These are phyloP conservation scores for Columba janthina DNA, from an alignment of 2,113 vertebrate species.

Conservation along the genomic window DNA sequence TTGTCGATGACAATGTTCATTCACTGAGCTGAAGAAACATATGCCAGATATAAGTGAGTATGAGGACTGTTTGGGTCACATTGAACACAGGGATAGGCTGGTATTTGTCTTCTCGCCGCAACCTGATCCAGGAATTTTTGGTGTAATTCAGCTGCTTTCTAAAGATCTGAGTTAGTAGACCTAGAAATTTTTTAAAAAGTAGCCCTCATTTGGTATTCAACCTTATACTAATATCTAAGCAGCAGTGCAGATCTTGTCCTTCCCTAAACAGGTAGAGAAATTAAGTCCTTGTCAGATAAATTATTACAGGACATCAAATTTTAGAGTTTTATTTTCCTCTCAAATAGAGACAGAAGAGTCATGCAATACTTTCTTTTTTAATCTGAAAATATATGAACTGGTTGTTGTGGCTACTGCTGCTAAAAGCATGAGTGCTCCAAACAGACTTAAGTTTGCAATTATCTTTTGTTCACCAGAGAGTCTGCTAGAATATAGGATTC, in stretches of 20 bases:
- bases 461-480: background rate
- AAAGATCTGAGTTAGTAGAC: background rate
- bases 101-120: background rate
- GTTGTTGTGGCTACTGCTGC: background rate
- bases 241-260: background rate
- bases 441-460: background rate
- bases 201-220: background rate
- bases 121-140: background rate
- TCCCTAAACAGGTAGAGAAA: background rate
- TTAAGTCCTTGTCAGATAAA: background rate
- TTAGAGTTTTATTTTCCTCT: background rate
- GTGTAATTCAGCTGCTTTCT: background rate
- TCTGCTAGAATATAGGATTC: background rate
- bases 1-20: background rate
- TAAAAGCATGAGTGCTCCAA: rapidly evolving
- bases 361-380: background rate
- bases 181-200: background rate
- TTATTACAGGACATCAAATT: background rate
- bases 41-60: background rate
- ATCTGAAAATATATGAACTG: background rate
- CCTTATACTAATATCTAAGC: background rate
- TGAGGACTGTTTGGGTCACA: background rate
- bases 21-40: background rate
- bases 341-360: background rate
- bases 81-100: rapidly evolving